Percentiles rank a stretch among this genome's conserved stretches.
Conservation (phyloP, 2,888 invertebrate species). For the Apamea epomidion region DNA sequence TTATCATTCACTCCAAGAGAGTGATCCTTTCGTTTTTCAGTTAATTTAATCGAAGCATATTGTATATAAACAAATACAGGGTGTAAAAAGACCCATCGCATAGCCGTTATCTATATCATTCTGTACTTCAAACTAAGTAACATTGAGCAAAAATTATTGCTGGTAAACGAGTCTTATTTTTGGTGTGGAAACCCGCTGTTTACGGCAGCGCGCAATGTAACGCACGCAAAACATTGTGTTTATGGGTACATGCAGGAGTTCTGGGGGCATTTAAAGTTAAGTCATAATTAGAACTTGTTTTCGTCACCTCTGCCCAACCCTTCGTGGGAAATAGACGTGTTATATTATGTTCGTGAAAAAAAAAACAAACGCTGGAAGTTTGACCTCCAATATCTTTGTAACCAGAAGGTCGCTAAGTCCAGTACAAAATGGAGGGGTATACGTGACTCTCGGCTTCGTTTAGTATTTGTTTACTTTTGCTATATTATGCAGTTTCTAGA, state of each 20-base stretch:
- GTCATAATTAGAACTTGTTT: neutral
- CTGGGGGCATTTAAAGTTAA: neutral
- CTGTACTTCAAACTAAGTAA: neutral
- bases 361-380: neutral
- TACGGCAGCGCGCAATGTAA: neutral
- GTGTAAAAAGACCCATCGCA: neutral
- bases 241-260: neutral
- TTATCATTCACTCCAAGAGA: conserved; percentile 55
- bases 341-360: neutral
- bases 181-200: no score
- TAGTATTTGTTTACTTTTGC: neutral
- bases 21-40: conserved; percentile 53
- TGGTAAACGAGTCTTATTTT: neutral
- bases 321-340: neutral
- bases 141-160: no score
- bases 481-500: neutral
- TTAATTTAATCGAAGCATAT: conserved; percentile 52
- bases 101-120: neutral
- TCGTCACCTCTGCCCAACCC: neutral
- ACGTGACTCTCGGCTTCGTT: neutral
- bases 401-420: no score
- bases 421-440: neutral
- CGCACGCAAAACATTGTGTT: neutral
- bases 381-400: neutral
- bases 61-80: neutral